phyloP scores from a whole-genome alignment of 2,888 invertebrate species.

The Germaria angustata region DNA sequence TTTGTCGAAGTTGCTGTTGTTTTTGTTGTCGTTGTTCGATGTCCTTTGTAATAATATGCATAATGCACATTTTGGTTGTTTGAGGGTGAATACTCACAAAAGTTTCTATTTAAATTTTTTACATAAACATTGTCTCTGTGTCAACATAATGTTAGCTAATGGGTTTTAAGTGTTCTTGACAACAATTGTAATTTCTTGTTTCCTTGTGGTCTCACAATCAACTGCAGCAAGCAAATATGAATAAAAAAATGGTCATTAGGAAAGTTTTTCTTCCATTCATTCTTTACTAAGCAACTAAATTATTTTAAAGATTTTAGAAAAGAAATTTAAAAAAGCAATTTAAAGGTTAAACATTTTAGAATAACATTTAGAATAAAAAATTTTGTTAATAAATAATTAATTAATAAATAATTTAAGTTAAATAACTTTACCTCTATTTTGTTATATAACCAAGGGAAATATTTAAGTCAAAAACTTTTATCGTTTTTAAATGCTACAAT shows the following conservation, averaged over 20 bases:
- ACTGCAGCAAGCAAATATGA: neutral
- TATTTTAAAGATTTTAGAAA: neutral
- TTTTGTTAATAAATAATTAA: no score
- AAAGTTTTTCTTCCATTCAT: slow-evolving; percentile 40
- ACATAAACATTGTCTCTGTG: slow-evolving; percentile 65
- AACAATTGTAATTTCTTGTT: slow-evolving; percentile 67
- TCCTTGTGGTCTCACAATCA: slow-evolving; percentile 58
- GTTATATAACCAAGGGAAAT: no score
- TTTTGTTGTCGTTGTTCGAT: slow-evolving; percentile 22
- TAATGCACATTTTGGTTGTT: slow-evolving; percentile 63
- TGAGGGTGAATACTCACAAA: slow-evolving; percentile 50
- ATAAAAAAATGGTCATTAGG: slow-evolving; percentile 60
- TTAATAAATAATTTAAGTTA: no score
- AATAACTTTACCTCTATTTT: no score
- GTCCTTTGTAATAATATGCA: slow-evolving; percentile 62
- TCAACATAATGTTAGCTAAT: slow-evolving; percentile 66
- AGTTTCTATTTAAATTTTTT: slow-evolving; percentile 47
- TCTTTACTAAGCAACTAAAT: neutral
- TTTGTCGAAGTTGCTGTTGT: slow-evolving; percentile 9
- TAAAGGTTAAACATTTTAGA: slow-evolving; percentile 10
- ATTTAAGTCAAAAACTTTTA: no score
- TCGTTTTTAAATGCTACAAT: no score
- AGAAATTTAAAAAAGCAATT: neutral
- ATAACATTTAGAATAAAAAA: no score
- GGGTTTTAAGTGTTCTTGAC: slow-evolving; percentile 67